phyloP scores from a whole-genome alignment of 2,113 vertebrate genomes.

The Eurystomus gularis region DNA sequence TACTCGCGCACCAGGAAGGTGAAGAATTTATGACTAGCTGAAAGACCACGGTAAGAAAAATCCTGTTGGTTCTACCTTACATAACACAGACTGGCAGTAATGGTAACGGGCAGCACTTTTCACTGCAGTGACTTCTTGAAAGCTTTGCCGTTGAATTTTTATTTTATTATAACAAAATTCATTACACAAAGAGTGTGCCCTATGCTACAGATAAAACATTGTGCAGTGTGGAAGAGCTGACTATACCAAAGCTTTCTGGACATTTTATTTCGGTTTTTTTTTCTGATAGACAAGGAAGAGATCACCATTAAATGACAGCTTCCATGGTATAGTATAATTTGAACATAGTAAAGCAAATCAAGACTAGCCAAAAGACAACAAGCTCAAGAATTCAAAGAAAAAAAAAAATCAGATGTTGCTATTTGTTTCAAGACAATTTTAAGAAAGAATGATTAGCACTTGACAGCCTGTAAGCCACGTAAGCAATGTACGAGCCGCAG shows the following conservation, averaged over 20 bases:
- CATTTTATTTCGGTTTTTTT: neutral
- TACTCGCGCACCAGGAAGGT: neutral
- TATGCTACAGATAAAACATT: neutral
- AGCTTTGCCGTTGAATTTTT: neutral
- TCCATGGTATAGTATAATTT: neutral
- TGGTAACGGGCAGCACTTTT: neutral
- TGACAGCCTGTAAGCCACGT: neutral
- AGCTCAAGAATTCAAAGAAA: slow-evolving; percentile 42
- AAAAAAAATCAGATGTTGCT: slow-evolving; percentile 12
- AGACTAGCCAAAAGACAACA: slow-evolving; percentile 39
- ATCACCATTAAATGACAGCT: neutral
- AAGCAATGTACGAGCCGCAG: neutral
- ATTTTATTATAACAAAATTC: neutral
- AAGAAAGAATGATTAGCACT: neutral
- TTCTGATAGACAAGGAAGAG: neutral
- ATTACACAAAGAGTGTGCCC: neutral
- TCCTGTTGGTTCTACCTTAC: neutral
- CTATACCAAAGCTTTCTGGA: neutral
- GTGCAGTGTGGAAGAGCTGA: neutral
- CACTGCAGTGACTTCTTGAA: neutral
- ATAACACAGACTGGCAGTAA: neutral
- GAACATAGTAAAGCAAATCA: slow-evolving; percentile 51
- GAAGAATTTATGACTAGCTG: neutral
- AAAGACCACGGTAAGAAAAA: neutral
- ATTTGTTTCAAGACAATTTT: slow-evolving; percentile 22